Conservation (phyloP, 2,797 vertebrate species). For the Notamacropus eugenii region DNA sequence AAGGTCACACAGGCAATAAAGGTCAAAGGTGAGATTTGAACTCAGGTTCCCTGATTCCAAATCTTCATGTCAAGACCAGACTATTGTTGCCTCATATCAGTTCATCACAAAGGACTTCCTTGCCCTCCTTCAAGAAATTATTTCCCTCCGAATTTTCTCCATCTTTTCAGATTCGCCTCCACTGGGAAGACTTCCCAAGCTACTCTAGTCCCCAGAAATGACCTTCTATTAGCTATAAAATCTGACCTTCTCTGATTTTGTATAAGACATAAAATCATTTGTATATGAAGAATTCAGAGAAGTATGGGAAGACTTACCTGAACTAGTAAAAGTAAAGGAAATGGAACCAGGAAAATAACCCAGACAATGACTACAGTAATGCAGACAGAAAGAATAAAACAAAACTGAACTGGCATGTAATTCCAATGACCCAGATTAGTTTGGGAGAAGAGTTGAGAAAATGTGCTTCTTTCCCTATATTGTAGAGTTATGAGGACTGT, state of each 20-base stretch:
- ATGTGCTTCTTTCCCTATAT: not conserved
- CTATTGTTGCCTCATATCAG: not conserved
- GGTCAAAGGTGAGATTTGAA: not conserved
- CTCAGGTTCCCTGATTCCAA: not conserved
- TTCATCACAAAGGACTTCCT: not conserved
- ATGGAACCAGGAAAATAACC: not conserved
- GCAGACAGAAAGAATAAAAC: not conserved
- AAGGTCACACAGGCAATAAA: not conserved
- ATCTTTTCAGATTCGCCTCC: not conserved
- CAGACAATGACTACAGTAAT: not conserved
- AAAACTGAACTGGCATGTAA: not conserved
- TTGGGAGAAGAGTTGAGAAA: not conserved
- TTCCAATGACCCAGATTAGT: not conserved
- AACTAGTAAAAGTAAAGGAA: not conserved
- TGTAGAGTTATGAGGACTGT: not conserved
- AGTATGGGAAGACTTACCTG: not conserved
- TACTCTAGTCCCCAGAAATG: not conserved
- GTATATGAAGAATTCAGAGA: not conserved
- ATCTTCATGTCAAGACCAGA: not conserved
- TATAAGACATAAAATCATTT: not conserved
- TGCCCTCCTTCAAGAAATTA: not conserved
- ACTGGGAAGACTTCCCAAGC: not conserved
- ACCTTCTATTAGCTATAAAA: not conserved
- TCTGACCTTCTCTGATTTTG: too few species aligned
- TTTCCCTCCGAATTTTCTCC: not conserved